Percentiles rank a stretch among this genome's conserved stretches.
Evolutionary conservation across 2,113 vertebrate genomes (phyloP).

Genomic region (Circaetus gallicus): DNA sequence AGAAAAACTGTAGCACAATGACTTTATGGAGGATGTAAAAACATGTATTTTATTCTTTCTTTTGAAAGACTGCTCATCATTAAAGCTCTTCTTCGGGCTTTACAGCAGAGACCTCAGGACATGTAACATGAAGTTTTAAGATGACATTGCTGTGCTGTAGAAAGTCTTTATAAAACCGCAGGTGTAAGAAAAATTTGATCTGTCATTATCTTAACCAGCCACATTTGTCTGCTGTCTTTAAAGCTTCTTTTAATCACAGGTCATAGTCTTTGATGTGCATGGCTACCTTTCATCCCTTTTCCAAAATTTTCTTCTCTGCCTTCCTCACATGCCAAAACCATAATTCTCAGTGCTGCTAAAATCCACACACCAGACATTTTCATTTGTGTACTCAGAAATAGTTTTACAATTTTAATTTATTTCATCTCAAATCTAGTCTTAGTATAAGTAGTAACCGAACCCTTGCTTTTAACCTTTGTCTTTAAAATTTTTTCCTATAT

Average conservation of each 20-base stretch:
- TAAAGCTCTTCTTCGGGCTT: slow-evolving; percentile 10
- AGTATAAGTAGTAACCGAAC: background rate
- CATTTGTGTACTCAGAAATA: background rate
- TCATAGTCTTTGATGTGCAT: slow-evolving; percentile 34
- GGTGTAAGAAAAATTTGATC: slow-evolving; percentile 4
- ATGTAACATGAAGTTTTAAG: slow-evolving; percentile 24
- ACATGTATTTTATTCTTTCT: background rate
- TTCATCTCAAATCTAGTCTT: background rate
- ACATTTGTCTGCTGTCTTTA: slow-evolving; percentile 50
- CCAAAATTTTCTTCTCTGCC: slow-evolving; percentile 26
- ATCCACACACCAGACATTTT: background rate
- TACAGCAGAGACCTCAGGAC: background rate
- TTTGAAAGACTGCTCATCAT: background rate
- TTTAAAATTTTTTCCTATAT: background rate
- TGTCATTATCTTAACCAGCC: slow-evolving; percentile 40
- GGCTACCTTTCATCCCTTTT: slow-evolving; percentile 25
- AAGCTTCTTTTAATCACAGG: slow-evolving; percentile 57
- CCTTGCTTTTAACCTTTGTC: background rate
- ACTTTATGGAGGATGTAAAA: background rate
- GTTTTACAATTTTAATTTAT: background rate
- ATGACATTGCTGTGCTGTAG: background rate
- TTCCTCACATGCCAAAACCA: background rate
- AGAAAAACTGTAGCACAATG: background rate
- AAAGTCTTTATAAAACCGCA: slow-evolving; percentile 8
- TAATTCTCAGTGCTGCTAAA: background rate